Evolutionary conservation across 37 sponge, comb jelly and placozoan genomes (phyloP).

Genomic region (Tethya wilhelma): DNA sequence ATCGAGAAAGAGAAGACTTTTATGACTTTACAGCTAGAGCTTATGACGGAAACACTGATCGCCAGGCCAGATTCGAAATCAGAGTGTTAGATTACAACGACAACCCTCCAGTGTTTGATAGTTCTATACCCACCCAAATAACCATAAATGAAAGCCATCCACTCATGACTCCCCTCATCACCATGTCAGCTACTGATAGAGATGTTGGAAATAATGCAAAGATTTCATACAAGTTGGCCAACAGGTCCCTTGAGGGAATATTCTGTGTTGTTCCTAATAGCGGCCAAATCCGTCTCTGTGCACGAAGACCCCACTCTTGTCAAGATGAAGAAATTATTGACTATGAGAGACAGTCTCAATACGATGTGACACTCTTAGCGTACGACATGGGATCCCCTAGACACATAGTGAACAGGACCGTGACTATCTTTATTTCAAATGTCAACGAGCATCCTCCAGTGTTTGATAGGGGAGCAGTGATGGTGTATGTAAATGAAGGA

Average conservation of each 20-base stretch:
- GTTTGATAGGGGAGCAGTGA: slow-evolving; percentile 15
- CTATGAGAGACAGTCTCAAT: slow-evolving; percentile 27
- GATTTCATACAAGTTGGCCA: slow-evolving; percentile 31
- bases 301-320: background rate
- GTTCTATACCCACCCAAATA: background rate
- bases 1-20: slow-evolving; percentile 34
- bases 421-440: slow-evolving; percentile 29
- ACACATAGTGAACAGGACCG: slow-evolving; percentile 26
- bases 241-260: slow-evolving; percentile 8
- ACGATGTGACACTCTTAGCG: slow-evolving; percentile 31
- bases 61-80: slow-evolving; percentile 18
- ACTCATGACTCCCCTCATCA: background rate
- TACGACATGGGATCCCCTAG: slow-evolving; percentile 42
- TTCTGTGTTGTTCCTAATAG: slow-evolving; percentile 15
- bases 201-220: slow-evolving; percentile 44
- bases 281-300: slow-evolving; percentile 19
- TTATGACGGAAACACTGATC: slow-evolving; percentile 28
- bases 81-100: slow-evolving; percentile 53
- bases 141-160: slow-evolving; percentile 34
- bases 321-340: background rate
- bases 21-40: slow-evolving; percentile 48
- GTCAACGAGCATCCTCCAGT: slow-evolving; percentile 61
- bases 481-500: slow-evolving; percentile 29
- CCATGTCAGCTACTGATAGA: slow-evolving; percentile 40
- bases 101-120: slow-evolving; percentile 41